These are phyloP conservation scores for Gracilinanus agilis DNA, from an alignment of 2,113 vertebrate genomes.

Conservation along the genomic window DNA sequence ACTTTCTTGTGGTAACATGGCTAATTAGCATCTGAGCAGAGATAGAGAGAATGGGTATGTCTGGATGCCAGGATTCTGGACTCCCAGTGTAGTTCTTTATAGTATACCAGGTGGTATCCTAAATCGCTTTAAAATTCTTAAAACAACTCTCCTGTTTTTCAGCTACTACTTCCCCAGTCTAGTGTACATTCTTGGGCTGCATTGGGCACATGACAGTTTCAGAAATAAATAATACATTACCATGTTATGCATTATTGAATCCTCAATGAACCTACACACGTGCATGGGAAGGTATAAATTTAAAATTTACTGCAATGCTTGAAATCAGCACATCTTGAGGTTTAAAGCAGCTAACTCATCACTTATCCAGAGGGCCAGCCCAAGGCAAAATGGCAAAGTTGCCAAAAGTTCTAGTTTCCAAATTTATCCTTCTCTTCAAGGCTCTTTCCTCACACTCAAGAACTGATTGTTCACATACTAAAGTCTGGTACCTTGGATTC, in stretches of 20 bases:
- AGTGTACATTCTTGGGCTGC: constrained; percentile 47
- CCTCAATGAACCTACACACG: constrained; percentile 21
- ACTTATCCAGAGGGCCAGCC: neutral
- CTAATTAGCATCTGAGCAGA: neutral
- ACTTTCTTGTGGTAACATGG: neutral
- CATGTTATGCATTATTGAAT: constrained; percentile 70
- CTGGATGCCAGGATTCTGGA: neutral
- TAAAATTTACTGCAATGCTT: constrained; percentile 5
- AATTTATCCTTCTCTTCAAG: neutral
- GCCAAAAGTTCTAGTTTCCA: neutral
- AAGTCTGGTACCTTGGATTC: neutral
- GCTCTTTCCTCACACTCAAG: neutral
- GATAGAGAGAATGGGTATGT: neutral
- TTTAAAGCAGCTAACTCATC: neutral
- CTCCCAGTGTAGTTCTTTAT: neutral
- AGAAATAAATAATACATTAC: constrained; percentile 69
- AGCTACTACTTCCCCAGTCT: neutral
- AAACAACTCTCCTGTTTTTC: neutral
- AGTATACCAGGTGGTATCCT: neutral
- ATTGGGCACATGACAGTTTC: constrained; percentile 52
- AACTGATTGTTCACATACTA: neutral
- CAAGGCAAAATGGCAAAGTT: neutral
- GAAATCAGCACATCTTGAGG: constrained; percentile 5
- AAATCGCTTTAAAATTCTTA: neutral
- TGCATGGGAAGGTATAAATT: constrained; percentile 41